These are phyloP conservation scores for Saguinus midas DNA, from an alignment of 2,113 vertebrate genomes.

Conservation along the genomic window DNA sequence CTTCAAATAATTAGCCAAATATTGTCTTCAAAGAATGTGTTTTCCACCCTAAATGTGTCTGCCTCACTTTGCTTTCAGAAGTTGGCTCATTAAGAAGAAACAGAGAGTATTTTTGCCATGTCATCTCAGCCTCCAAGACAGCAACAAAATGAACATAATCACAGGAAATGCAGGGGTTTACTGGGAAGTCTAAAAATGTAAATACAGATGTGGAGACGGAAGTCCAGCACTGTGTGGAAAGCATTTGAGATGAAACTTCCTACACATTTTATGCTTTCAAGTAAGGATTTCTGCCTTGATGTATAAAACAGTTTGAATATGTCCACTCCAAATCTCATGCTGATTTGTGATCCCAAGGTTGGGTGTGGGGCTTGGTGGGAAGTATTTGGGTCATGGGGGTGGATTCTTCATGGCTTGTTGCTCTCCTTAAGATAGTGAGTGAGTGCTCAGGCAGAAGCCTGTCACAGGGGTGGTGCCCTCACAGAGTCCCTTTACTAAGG, in stretches of 20 bases:
- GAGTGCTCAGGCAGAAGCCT: too few species aligned
- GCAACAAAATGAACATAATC: neutral
- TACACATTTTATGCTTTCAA: too few species aligned
- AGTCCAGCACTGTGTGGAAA: neutral
- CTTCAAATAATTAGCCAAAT: neutral
- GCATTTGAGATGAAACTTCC: neutral
- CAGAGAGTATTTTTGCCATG: neutral
- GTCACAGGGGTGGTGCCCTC: too few species aligned
- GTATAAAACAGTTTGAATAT: too few species aligned
- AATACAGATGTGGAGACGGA: too few species aligned
- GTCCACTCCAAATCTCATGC: too few species aligned
- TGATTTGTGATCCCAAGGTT: too few species aligned
- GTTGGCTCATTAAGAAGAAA: neutral
- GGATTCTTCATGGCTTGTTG: too few species aligned
- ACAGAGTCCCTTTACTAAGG: too few species aligned
- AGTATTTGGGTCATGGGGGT: too few species aligned
- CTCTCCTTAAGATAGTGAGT: too few species aligned
- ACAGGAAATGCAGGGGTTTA: neutral
- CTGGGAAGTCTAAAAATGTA: neutral
- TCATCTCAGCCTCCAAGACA: neutral
- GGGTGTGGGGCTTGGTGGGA: too few species aligned
- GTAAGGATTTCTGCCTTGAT: neutral
- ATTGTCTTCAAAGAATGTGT: neutral
- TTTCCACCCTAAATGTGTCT: neutral
- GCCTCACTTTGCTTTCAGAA: neutral